A percentile compares a stretch with the other conserved stretches of the same genome.
Evolutionary conservation across 2,888 invertebrate species (phyloP).

Genomic region (Torymus auratus): DNA sequence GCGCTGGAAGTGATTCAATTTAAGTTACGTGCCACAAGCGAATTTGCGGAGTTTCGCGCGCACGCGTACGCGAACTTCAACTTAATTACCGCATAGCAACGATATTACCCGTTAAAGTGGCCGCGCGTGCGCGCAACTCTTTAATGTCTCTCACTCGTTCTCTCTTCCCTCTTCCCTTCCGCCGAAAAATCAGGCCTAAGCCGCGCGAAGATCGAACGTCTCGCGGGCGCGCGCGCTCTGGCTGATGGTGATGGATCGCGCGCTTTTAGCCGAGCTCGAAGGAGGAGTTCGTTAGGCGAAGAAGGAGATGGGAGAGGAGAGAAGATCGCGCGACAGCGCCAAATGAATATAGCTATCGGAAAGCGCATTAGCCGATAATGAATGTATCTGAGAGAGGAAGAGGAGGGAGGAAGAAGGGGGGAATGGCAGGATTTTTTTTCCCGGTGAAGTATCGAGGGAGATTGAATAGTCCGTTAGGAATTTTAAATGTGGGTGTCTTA

Average conservation of each 20-base stretch:
- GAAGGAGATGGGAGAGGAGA: background rate
- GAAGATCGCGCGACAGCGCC: conserved; percentile 7
- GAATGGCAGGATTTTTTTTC: conserved; percentile 15
- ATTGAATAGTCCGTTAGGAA: background rate
- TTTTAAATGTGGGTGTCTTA: too few species aligned
- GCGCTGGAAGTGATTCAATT: conserved; percentile 48
- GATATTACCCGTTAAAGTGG: conserved; percentile 56
- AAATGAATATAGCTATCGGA: conserved; percentile 44
- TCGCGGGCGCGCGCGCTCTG: too few species aligned
- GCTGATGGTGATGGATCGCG: conserved; percentile 38
- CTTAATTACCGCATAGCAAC: conserved; percentile 55
- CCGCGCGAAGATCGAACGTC: background rate
- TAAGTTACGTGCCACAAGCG: conserved; percentile 54
- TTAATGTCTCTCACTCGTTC: conserved; percentile 39
- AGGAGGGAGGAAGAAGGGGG: background rate
- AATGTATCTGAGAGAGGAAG: conserved; percentile 33
- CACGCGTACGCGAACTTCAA: conserved; percentile 47
- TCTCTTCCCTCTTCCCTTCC: conserved; percentile 4
- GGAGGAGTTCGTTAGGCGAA: background rate
- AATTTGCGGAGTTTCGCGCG: conserved; percentile 48
- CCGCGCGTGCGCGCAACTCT: conserved; percentile 41
- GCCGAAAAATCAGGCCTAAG: conserved; percentile 5
- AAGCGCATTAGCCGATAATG: conserved; percentile 46
- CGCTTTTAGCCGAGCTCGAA: conserved; percentile 7
- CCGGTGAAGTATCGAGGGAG: background rate